Percentiles rank a stretch among this genome's conserved stretches.
Evolutionary conservation across 2,113 vertebrate genomes (phyloP).

Genomic region (Peucedramus taeniatus): DNA sequence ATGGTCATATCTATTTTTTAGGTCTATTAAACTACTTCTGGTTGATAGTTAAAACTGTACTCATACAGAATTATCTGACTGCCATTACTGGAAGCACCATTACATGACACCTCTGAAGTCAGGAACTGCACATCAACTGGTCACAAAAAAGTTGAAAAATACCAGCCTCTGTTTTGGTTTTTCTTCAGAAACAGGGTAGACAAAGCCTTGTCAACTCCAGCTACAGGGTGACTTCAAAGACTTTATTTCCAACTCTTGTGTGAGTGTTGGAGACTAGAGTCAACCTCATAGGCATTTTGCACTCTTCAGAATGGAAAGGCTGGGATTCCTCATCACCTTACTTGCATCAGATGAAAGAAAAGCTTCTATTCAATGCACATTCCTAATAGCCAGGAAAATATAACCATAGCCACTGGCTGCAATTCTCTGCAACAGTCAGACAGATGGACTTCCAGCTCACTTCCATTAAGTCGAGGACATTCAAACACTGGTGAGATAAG

Average conservation of each 20-base stretch:
- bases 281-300: not conserved
- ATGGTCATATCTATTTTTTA: not conserved
- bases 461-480: not conserved
- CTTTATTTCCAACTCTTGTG: not conserved
- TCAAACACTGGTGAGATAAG: accelerated
- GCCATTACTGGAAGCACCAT: not conserved
- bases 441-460: not conserved
- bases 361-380: not conserved
- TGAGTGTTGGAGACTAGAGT: not conserved
- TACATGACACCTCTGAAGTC: not conserved
- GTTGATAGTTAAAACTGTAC: not conserved
- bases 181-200: not conserved
- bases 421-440: not conserved
- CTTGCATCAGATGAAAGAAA: not conserved
- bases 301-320: not conserved
- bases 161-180: not conserved
- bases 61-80: not conserved
- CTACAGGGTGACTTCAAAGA: not conserved
- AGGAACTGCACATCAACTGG: not conserved
- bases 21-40: not conserved
- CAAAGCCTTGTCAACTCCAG: not conserved
- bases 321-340: not conserved
- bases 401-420: not conserved
- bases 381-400: not conserved
- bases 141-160: not conserved